phyloP scores from a whole-genome alignment of 2,888 invertebrate species.

The Hylaea fasciaria region DNA sequence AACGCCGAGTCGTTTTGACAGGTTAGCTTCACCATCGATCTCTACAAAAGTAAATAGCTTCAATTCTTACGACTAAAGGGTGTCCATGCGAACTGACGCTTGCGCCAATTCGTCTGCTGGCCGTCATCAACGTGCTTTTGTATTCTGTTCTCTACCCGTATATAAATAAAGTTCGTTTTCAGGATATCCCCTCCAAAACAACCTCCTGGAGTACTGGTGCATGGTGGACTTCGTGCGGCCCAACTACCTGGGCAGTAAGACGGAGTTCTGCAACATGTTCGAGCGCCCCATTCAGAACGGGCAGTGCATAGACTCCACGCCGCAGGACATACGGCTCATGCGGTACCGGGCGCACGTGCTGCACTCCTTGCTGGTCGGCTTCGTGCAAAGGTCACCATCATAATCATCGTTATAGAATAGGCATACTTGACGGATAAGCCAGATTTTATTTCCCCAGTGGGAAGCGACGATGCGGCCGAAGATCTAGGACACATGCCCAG shows the following conservation, averaged over 20 bases:
- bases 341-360: slow-evolving; percentile 97
- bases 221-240: slow-evolving; percentile 99
- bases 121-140: too few species aligned
- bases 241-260: slow-evolving; percentile 97
- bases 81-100: too few species aligned
- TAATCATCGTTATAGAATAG: too few species aligned
- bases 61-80: too few species aligned
- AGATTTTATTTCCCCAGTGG: too few species aligned
- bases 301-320: slow-evolving; percentile 98
- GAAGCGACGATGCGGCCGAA: too few species aligned
- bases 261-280: slow-evolving; percentile 99
- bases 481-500: too few species aligned
- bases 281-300: slow-evolving; percentile 99
- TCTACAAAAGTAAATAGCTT: neutral
- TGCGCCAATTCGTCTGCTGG: too few species aligned
- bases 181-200: slow-evolving; percentile 98
- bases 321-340: slow-evolving; percentile 97
- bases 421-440: too few species aligned
- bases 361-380: slow-evolving; percentile 96
- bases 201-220: slow-evolving; percentile 98
- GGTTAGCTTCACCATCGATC: slow-evolving; percentile 69
- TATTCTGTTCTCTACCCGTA: too few species aligned
- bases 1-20: slow-evolving; percentile 97
- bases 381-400: slow-evolving; percentile 91
- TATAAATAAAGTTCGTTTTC: slow-evolving; percentile 24